phyloP scores from a whole-genome alignment of 2,113 vertebrate genomes.

The human (Homo sapiens) region DNA sequence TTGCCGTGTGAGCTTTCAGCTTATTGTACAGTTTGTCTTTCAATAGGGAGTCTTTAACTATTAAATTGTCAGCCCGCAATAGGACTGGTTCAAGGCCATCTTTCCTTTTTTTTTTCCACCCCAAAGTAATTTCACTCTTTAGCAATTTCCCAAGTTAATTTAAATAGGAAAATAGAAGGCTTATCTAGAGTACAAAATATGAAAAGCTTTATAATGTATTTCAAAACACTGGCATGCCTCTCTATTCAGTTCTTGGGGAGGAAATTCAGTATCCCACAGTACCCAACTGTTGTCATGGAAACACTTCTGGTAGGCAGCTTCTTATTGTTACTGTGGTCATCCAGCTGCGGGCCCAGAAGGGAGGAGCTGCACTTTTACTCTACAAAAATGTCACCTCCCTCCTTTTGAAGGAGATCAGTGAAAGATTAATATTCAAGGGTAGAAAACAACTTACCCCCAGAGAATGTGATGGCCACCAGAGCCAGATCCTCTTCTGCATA shows the following conservation, averaged over 20 bases:
- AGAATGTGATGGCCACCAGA: constrained; percentile 89
- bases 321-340: constrained; percentile 80
- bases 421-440: constrained; percentile 49
- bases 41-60: background rate
- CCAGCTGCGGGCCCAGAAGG: constrained; percentile 79
- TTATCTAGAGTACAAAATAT: constrained; percentile 65
- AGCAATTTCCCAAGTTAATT: constrained; percentile 76
- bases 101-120: background rate
- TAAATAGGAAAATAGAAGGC: constrained; percentile 75
- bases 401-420: background rate
- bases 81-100: constrained; percentile 55
- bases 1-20: background rate
- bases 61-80: constrained; percentile 25
- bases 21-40: background rate
- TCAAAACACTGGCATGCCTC: constrained; percentile 66
- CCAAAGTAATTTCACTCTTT: constrained; percentile 65
- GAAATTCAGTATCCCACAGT: constrained; percentile 71
- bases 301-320: constrained; percentile 78
- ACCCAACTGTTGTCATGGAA: constrained; percentile 85
- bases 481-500: constrained; percentile 89
- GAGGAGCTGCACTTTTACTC: constrained; percentile 53
- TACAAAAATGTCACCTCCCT: constrained; percentile 66
- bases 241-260: constrained; percentile 68
- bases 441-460: constrained; percentile 89
- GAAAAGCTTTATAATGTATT: constrained; percentile 72